These are phyloP conservation scores for Isoperla grammatica DNA, from an alignment of 2,888 invertebrate species.

Conservation along the genomic window DNA sequence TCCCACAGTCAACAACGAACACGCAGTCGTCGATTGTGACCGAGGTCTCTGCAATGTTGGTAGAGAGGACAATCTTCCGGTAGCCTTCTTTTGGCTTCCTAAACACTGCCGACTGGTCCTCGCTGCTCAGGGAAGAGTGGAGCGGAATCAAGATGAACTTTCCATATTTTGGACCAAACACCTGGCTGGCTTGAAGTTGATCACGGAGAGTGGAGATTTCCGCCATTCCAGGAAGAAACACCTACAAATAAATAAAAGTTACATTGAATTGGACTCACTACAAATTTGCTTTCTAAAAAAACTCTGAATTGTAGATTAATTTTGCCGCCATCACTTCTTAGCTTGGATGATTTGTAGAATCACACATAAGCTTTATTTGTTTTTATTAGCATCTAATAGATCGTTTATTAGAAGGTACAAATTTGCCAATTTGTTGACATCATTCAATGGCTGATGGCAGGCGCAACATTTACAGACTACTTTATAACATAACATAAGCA, in stretches of 20 bases:
- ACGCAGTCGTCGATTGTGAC: slow-evolving; percentile 95
- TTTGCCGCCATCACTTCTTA: no score
- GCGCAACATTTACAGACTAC: no score
- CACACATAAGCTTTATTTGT: no score
- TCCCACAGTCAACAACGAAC: slow-evolving; percentile 86
- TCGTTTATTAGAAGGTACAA: no score
- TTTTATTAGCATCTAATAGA: no score
- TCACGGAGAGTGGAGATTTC: slow-evolving; percentile 71
- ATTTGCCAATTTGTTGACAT: no score
- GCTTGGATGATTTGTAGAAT: neutral
- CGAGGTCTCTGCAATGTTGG: slow-evolving; percentile 94
- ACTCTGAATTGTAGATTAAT: no score
- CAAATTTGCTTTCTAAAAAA: no score
- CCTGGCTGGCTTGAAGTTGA: slow-evolving; percentile 57
- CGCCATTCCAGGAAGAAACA: slow-evolving; percentile 73
- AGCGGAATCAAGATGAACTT: slow-evolving; percentile 72
- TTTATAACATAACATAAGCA: no score
- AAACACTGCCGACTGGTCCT: slow-evolving; percentile 74
- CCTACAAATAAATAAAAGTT: slow-evolving; percentile 33
- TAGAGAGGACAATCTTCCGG: slow-evolving; percentile 80
- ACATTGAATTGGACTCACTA: no score
- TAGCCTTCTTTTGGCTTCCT: slow-evolving; percentile 61
- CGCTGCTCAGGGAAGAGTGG: slow-evolving; percentile 78
- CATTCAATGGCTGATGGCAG: no score
- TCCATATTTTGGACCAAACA: slow-evolving; percentile 57